Evolutionary conservation across 2,797 vertebrate genomes (phyloP).

Genomic region (Botia kubotai): DNA sequence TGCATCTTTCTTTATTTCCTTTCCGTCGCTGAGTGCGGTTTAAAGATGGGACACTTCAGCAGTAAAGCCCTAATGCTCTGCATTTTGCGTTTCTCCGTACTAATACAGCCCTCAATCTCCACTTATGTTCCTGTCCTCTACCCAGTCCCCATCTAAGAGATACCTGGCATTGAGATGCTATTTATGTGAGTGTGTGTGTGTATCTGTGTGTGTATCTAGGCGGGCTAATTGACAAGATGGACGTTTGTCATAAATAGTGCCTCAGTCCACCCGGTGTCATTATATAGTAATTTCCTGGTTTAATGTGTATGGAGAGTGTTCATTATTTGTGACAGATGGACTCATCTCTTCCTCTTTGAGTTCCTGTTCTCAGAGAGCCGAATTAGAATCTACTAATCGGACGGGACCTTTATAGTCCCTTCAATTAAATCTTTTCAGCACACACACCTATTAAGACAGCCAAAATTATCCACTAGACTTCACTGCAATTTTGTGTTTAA

Average conservation of each 20-base stretch:
- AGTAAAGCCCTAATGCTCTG: constrained; percentile 23
- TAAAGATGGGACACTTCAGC: constrained; percentile 25
- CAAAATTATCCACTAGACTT: constrained; percentile 8
- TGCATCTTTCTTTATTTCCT: constrained; percentile 57
- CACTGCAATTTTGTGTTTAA: neutral
- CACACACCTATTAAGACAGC: neutral
- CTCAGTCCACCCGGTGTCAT: constrained; percentile 71
- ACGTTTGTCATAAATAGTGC: constrained; percentile 74
- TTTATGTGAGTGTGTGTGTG: constrained; percentile 17
- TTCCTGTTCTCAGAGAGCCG: constrained; percentile 45
- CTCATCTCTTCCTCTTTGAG: constrained; percentile 71
- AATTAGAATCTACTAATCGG: constrained; percentile 47
- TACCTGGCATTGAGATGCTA: constrained; percentile 19
- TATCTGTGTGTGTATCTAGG: constrained; percentile 48
- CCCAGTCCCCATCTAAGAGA: constrained; percentile 24
- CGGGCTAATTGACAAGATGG: constrained; percentile 80
- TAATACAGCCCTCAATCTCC: neutral
- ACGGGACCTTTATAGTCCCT: constrained; percentile 39
- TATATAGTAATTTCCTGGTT: constrained; percentile 82
- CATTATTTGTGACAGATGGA: constrained; percentile 82
- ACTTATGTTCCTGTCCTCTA: neutral
- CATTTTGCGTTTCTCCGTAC: neutral
- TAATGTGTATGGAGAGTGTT: constrained; percentile 81
- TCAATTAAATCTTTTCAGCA: constrained; percentile 14
- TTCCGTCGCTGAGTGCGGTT: constrained; percentile 10